Evolutionary conservation across 2,888 invertebrate species (phyloP).

Genomic region (Hoplodrina ambigua): DNA sequence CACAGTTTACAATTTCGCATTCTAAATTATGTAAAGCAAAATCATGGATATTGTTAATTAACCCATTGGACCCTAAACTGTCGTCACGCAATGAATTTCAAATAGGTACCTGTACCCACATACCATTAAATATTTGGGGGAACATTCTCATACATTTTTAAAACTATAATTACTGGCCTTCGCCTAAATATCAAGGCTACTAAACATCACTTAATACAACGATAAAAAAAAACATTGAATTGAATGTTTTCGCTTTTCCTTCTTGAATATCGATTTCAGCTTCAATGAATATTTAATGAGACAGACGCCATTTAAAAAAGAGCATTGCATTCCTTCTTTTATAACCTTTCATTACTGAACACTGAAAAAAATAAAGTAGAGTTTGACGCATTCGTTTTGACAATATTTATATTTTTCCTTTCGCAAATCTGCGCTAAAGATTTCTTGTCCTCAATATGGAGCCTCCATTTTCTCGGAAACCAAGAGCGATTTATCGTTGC

Average conservation of each 20-base stretch:
- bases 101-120: background rate
- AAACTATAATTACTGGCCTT: constrained; percentile 16
- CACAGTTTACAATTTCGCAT: background rate
- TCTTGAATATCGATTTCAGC: constrained; percentile 25
- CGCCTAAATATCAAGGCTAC: constrained; percentile 26
- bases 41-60: constrained; percentile 1
- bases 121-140: constrained; percentile 2
- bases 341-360: background rate
- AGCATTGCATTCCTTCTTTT: constrained; percentile 4
- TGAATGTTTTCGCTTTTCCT: constrained; percentile 16
- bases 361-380: constrained; percentile 1
- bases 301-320: constrained; percentile 10
- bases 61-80: constrained; percentile 1
- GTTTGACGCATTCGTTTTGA: background rate
- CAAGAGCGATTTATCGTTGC: constrained; percentile 31
- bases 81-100: constrained; percentile 13
- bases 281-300: constrained; percentile 41
- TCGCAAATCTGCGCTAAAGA: constrained; percentile 12
- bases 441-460: constrained; percentile 7
- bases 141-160: constrained; percentile 20
- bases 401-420: constrained; percentile 11
- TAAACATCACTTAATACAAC: background rate
- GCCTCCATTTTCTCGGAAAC: constrained; percentile 37
- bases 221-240: constrained; percentile 9
- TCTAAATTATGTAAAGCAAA: constrained; percentile 1